These are phyloP conservation scores for Cryptoprocta ferox DNA, from an alignment of 2,797 vertebrate genomes.

Conservation along the genomic window DNA sequence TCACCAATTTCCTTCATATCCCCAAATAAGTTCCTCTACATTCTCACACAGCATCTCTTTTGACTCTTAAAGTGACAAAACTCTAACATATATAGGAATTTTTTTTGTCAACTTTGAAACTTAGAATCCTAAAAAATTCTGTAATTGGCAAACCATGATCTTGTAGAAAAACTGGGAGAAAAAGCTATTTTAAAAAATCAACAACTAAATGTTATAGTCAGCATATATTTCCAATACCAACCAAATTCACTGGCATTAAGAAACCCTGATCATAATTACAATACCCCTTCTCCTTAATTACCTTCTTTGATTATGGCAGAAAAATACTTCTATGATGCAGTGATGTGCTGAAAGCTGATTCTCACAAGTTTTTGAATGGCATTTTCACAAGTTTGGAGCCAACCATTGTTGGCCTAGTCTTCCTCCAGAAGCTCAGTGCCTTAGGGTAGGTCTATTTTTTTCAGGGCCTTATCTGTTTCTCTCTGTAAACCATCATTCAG, in stretches of 20 bases:
- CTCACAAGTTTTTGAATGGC: background rate
- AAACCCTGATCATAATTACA: background rate
- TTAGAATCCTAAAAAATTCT: slow-evolving; percentile 15
- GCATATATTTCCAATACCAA: background rate
- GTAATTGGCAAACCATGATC: slow-evolving; percentile 17
- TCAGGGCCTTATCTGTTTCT: background rate
- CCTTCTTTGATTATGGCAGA: background rate
- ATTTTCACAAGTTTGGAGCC: slow-evolving; percentile 36
- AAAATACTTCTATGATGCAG: background rate
- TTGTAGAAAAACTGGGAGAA: background rate
- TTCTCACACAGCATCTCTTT: background rate
- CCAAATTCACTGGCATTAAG: background rate
- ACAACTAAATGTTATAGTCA: slow-evolving; percentile 13
- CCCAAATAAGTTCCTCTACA: background rate
- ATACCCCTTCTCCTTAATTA: background rate
- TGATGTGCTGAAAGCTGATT: slow-evolving; percentile 24
- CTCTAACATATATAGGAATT: background rate
- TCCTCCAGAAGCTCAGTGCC: slow-evolving; percentile 26
- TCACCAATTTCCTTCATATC: background rate
- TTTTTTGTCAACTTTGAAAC: background rate
- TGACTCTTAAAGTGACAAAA: background rate
- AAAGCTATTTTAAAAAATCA: background rate
- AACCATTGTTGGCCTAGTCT: background rate
- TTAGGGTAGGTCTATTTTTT: background rate
- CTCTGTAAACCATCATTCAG: background rate